Base-by-base conservation (phyloP, 2,888 invertebrate species). In the Tipula unca region DNA sequence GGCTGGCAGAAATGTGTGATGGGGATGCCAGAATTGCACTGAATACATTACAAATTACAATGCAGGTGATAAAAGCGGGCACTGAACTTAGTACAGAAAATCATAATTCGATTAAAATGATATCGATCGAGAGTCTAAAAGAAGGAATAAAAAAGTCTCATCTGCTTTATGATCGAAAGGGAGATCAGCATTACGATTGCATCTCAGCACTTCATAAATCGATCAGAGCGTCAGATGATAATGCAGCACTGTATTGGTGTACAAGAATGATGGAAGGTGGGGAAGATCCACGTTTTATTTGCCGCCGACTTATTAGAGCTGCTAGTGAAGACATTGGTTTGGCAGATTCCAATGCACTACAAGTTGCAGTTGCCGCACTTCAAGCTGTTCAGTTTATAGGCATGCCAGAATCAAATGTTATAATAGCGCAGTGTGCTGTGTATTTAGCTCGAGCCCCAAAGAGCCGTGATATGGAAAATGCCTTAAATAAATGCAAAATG, bases 191-290 rank as follows among this genome's bases (percentile, higher is more conserved):
- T 90, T 96, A 96, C 90, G 95, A 96, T 89, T 93, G 94, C 54
- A 94, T 96, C 88, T 96, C 96, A 0, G 96, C 96, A 0, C 91
- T 96, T 87, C 96, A 96, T 88, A 96, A 97, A 90, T 95, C 96
- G 0, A 94, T 97, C 85, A 92, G 96, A 87, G 96, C 96, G 0
- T 94, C 95, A 20, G 95, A 96, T 89, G 95, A 94, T 87, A 95
- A 95, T 90, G 96, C 96, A 1, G 94, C 96, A 14, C 90, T 97
- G 54, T 96, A 96, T 89, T 97, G 96, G 96, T 92, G 95, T 1
- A 93, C 95, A 1, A 92, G 96, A 86, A 96, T 96, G 93, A 90
- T 96, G 87, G 92, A 93, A 86, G 95, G 94, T 17, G 96, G 96
- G 13, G 96, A 96, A 90, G 95, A 96, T 89, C 96, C 96, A 0